Percentiles rank a stretch among this genome's conserved stretches.
phyloP scores from a whole-genome alignment of 2,888 invertebrate genomes.

The Cecidostiba fungosa region DNA sequence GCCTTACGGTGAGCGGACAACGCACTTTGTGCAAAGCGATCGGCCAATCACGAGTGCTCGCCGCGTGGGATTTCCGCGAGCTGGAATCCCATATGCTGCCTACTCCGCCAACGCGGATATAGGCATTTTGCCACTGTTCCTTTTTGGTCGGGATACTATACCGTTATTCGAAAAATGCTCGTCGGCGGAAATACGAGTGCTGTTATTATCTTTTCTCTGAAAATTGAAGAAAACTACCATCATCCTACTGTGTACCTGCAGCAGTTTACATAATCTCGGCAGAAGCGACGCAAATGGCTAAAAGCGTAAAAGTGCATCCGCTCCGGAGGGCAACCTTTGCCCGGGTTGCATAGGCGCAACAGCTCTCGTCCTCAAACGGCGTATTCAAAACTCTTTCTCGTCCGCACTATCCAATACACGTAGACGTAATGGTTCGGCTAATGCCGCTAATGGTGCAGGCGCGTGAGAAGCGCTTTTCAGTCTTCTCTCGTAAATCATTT shows the following conservation, averaged over 20 bases:
- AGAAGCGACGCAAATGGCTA: neutral
- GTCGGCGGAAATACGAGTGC: neutral
- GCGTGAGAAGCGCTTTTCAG: slow-evolving; percentile 56
- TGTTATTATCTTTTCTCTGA: neutral
- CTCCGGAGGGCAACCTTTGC: neutral
- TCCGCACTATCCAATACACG: no score
- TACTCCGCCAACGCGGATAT: neutral
- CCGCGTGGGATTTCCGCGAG: slow-evolving; percentile 17
- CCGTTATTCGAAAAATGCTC: neutral
- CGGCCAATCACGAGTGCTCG: slow-evolving; percentile 8
- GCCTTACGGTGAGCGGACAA: neutral
- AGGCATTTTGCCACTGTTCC: neutral
- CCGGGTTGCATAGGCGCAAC: no score
- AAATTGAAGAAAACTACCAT: neutral
- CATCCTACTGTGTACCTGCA: neutral
- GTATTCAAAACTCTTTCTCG: slow-evolving; percentile 19
- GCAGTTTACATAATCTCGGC: neutral
- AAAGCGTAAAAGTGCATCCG: slow-evolving; percentile 3
- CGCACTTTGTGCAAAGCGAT: slow-evolving; percentile 44
- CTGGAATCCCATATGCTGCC: neutral
- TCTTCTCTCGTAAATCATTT: slow-evolving; percentile 55
- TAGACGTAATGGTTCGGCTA: slow-evolving; percentile 9
- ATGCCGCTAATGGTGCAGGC: slow-evolving; percentile 7
- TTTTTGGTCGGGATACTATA: neutral
- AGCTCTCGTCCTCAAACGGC: no score